These are phyloP conservation scores for Platycheirus albimanus DNA, from an alignment of 2,888 invertebrate species.

Conservation along the genomic window DNA sequence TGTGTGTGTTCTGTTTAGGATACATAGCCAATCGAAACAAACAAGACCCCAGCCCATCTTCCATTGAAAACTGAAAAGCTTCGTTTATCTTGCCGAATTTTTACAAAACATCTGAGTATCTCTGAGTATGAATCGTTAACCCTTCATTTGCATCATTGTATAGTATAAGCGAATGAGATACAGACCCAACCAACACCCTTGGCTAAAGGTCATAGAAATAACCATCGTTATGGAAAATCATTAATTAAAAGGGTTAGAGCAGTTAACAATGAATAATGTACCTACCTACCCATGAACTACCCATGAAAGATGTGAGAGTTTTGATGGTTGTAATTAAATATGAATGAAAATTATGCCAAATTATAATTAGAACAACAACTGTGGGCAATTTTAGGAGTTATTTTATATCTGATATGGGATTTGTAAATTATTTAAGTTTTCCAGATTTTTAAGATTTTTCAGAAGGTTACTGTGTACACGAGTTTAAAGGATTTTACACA, in stretches of 20 bases:
- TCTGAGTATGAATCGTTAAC: neutral
- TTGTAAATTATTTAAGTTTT: too few relatives aligned
- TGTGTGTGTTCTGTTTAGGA: too few relatives aligned
- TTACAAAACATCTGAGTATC: too few relatives aligned
- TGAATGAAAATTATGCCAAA: constrained; percentile 51
- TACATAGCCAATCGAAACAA: too few relatives aligned
- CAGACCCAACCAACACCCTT: constrained; percentile 31
- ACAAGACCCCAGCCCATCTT: too few relatives aligned
- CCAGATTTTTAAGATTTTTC: too few relatives aligned
- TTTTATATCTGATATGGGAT: neutral
- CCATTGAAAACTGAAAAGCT: too few relatives aligned
- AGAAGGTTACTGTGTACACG: too few relatives aligned
- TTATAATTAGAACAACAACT: constrained; percentile 67
- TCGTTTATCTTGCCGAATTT: too few relatives aligned
- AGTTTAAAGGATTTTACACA: too few relatives aligned
- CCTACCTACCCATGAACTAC: too few relatives aligned
- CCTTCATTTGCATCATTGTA: neutral
- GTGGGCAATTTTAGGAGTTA: constrained; percentile 50
- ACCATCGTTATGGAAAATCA: constrained; percentile 52
- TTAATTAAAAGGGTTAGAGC: constrained; percentile 57
- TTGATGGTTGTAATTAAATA: constrained; percentile 43
- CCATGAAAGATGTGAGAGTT: constrained; percentile 15
- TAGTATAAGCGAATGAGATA: constrained; percentile 12
- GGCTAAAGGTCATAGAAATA: constrained; percentile 42
- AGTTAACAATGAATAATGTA: constrained; percentile 51